phyloP scores from a whole-genome alignment of 2,797 vertebrate genomes.

The Huso huso region DNA sequence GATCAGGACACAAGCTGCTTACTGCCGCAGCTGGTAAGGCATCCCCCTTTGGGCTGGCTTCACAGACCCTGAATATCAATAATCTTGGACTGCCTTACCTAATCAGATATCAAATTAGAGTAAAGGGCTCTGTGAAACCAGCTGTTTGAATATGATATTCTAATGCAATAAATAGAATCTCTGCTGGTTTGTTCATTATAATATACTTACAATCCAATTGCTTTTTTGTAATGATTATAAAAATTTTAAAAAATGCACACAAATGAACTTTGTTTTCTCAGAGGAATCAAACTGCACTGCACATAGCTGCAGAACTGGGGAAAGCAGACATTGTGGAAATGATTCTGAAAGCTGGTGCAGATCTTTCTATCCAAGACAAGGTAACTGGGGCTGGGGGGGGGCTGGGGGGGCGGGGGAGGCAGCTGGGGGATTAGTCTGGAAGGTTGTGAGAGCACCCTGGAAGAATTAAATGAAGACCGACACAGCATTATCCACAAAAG shows the following conservation, averaged over 20 bases:
- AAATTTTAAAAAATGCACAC: not conserved
- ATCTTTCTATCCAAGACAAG: conserved; percentile 64
- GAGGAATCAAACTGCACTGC: conserved; percentile 76
- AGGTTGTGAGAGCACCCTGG: conserved; percentile 31
- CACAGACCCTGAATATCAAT: too few relatives aligned
- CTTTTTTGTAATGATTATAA: not conserved
- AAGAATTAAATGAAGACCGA: conserved; percentile 41
- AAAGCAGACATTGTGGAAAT: conserved; percentile 75
- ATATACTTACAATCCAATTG: not conserved
- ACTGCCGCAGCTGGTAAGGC: too few relatives aligned
- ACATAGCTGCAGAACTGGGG: conserved; percentile 75
- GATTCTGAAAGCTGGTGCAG: conserved; percentile 67
- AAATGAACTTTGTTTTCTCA: conserved; percentile 29
- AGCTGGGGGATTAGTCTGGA: conserved; percentile 46
- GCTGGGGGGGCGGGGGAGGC: conserved; percentile 48
- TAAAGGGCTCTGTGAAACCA: too few relatives aligned
- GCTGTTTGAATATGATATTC: too few relatives aligned
- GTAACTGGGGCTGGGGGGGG: conserved; percentile 56
- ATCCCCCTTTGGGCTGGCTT: too few relatives aligned
- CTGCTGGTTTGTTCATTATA: not conserved
- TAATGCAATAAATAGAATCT: too few relatives aligned
- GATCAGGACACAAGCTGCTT: not conserved
- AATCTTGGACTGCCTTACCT: too few relatives aligned
- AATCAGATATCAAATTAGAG: too few relatives aligned
- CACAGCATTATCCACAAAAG: too few relatives aligned